phyloP scores from a whole-genome alignment of 2,888 invertebrate species.

The Drosophila niveifrons region DNA sequence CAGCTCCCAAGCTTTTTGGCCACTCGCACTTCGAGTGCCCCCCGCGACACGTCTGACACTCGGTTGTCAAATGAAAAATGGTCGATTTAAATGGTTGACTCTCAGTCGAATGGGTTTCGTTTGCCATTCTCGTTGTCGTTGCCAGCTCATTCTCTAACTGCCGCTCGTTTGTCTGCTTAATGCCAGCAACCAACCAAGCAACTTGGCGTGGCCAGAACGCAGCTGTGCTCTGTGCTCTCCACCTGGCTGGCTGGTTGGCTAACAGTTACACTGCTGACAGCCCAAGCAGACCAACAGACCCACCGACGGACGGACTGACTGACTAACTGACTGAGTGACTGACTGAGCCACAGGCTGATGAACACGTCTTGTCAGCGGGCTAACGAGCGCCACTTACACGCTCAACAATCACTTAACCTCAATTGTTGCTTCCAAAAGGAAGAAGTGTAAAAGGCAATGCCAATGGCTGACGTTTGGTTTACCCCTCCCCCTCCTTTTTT shows the following conservation, averaged over 20 bases:
- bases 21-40: too few relatives aligned
- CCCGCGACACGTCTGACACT: not conserved
- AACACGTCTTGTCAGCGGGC: conserved; percentile 75
- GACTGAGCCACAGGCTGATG: conserved; percentile 67
- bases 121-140: conserved; percentile 11
- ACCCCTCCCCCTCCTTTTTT: not conserved
- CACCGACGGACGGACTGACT: conserved; percentile 10
- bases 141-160: conserved; percentile 55
- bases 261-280: conserved; percentile 4
- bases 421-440: conserved; percentile 66
- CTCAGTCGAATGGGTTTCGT: conserved; percentile 21
- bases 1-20: too few relatives aligned
- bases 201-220: conserved; percentile 26
- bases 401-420: conserved; percentile 76
- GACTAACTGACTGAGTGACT: conserved; percentile 11
- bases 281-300: conserved; percentile 9
- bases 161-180: conserved; percentile 66
- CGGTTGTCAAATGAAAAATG: conserved; percentile 64
- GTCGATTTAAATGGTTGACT: conserved; percentile 65
- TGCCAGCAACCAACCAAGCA: conserved; percentile 14
- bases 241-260: conserved; percentile 23
- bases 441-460: conserved; percentile 68
- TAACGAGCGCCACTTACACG: conserved; percentile 74
- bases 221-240: conserved; percentile 19
- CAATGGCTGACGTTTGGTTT: conserved; percentile 50